These are phyloP conservation scores for Parnassius apollo DNA, from an alignment of 2,888 invertebrate species.

Conservation along the genomic window DNA sequence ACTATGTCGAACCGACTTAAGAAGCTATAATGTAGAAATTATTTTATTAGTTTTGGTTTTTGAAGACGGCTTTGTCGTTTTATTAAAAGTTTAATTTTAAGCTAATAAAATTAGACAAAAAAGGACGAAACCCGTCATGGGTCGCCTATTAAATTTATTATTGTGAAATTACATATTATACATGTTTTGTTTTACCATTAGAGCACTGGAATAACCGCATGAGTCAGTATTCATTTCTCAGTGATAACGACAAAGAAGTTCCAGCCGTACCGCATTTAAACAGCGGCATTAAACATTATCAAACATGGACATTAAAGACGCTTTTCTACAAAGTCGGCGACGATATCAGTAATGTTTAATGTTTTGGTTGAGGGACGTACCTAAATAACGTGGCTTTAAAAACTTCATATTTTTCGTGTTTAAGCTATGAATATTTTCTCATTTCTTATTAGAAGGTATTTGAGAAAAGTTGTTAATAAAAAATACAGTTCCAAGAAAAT, in stretches of 20 bases:
- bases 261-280: slow-evolving; percentile 12
- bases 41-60: too few species aligned
- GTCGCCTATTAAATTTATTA: too few species aligned
- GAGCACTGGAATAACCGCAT: slow-evolving; percentile 13
- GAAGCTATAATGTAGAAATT: too few species aligned
- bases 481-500: too few species aligned
- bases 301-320: slow-evolving; percentile 5
- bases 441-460: too few species aligned
- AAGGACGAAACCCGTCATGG: neutral
- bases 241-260: slow-evolving; percentile 17
- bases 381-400: neutral
- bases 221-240: slow-evolving; percentile 2
- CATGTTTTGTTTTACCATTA: neutral
- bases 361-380: neutral
- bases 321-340: slow-evolving; percentile 6
- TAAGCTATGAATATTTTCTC: neutral
- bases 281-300: slow-evolving; percentile 13
- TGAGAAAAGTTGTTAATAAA: too few species aligned
- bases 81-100: neutral
- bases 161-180: too few species aligned
- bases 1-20: neutral
- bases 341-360: slow-evolving; percentile 17
- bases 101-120: too few species aligned
- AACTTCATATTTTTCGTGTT: neutral
- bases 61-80: neutral